Conservation (phyloP, 2,888 invertebrate genomes). For the Choreutis nemorana region DNA sequence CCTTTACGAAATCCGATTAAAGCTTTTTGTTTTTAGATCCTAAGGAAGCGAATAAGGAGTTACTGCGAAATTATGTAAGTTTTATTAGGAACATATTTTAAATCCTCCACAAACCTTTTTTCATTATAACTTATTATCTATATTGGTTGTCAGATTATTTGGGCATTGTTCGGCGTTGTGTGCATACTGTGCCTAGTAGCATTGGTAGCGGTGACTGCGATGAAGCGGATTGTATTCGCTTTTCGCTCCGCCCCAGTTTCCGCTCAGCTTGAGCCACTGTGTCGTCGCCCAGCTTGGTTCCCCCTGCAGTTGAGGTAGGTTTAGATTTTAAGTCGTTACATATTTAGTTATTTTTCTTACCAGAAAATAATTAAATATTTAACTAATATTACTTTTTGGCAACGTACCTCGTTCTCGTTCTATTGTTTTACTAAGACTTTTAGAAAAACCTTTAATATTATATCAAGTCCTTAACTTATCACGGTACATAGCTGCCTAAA, state of each 20-base stretch:
- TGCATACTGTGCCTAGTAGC: slow-evolving; percentile 29
- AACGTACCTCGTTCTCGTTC: too few relatives aligned
- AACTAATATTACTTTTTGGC: too few relatives aligned
- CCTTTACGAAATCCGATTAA: background rate
- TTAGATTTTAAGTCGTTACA: too few relatives aligned
- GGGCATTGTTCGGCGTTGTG: slow-evolving; percentile 35
- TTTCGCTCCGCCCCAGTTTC: slow-evolving; percentile 36
- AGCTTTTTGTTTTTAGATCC: slow-evolving; percentile 30
- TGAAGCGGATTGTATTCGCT: slow-evolving; percentile 35
- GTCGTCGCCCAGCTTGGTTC: slow-evolving; percentile 39
- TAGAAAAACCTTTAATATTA: too few relatives aligned
- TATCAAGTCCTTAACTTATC: too few relatives aligned
- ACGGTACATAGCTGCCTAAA: too few relatives aligned
- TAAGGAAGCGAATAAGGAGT: slow-evolving; percentile 17
- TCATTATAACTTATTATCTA: too few relatives aligned
- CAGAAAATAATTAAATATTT: too few relatives aligned
- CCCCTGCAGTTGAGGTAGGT: slow-evolving; percentile 28
- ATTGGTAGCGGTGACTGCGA: slow-evolving; percentile 28
- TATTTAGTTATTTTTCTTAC: too few relatives aligned
- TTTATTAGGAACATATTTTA: background rate
- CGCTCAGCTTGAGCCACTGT: slow-evolving; percentile 31
- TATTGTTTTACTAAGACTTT: too few relatives aligned
- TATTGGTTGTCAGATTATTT: slow-evolving; percentile 24
- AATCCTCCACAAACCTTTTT: background rate
- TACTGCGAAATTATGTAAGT: slow-evolving; percentile 40